A percentile compares a stretch with the other conserved stretches of the same genome.
Conservation (phyloP, 1,140 invertebrate species). For the Drosophila pruinosa region DNA sequence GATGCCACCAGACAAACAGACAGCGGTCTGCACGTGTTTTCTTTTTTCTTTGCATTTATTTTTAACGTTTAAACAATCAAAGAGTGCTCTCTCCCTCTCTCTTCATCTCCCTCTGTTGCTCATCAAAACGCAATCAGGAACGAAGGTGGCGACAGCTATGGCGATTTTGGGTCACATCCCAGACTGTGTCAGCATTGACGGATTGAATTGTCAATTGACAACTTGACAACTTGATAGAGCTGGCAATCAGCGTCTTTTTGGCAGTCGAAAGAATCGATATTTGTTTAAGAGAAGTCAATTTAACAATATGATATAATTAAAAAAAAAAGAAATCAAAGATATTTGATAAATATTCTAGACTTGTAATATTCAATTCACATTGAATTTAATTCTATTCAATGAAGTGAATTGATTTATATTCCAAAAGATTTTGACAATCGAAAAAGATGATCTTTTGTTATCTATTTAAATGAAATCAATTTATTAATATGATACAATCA, state of each 20-base stretch:
- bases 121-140: constrained; percentile 49
- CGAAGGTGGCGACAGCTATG: constrained; percentile 41
- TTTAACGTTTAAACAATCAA: constrained; percentile 80
- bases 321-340: too few relatives aligned
- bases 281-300: too few relatives aligned
- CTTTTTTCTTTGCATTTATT: constrained; percentile 51
- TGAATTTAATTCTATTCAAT: too few relatives aligned
- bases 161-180: constrained; percentile 35
- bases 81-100: constrained; percentile 21
- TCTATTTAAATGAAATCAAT: too few relatives aligned
- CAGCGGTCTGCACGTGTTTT: constrained; percentile 59
- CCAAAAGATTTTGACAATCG: too few relatives aligned
- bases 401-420: too few relatives aligned
- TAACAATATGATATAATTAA: too few relatives aligned
- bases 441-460: too few relatives aligned
- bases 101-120: constrained; percentile 1
- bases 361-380: too few relatives aligned
- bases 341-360: too few relatives aligned
- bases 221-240: constrained; percentile 30
- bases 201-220: constrained; percentile 26
- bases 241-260: not conserved
- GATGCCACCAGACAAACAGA: constrained; percentile 12
- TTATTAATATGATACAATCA: too few relatives aligned
- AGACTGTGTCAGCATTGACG: constrained; percentile 31
- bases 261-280: too few relatives aligned